Base-by-base conservation (phyloP, 2,113 vertebrate species). In the Taxidea taxus region DNA sequence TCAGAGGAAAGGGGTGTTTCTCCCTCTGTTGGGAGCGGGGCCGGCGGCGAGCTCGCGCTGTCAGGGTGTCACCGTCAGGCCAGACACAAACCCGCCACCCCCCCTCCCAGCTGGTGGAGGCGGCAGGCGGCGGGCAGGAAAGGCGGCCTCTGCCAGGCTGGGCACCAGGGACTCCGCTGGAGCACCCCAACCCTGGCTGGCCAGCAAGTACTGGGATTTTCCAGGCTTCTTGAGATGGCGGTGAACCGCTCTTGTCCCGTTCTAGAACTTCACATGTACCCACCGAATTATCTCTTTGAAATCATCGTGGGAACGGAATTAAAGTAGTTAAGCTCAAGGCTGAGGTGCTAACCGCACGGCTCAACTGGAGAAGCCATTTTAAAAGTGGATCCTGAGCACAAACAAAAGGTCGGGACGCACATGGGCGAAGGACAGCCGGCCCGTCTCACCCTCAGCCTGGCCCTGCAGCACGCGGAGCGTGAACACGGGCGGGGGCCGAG, bases 281-380 rank as follows among this genome's bases (percentile, higher is more conserved):
- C 58, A 75, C 37, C 68, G 78, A 78, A 60, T 96, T 97, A 92
- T 97, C 97, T 96, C 84, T 68, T 37, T 82, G 93, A 95, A 96
- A 97, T 47, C 91, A 96, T 96, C 91, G 98, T 99, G 99, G 98
- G 99, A 99, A 99, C 95, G 37, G 98, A 98, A 97, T 90, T 89
- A 42, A 98, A 98, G 98, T 64, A 97, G 98, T 97, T 95, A 97
- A 96, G 93, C 96, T 98, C 94, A 98, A 97, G 96, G 87, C 97
- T 97, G 97, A 99, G 98, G 99, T 98, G 99, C 99, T 99, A 99
- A 99, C 99, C 99, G 96, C 99, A 98, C 23, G 13, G 97, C 42
- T 51, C 88, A 90, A 87, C 83, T 95, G 83, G 81, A 97, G 95
- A 98, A 96, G 92, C 75, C 98, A 97, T 37, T 84, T 91, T 91